Evolutionary conservation across 2,797 vertebrate species (phyloP).

Genomic region (Paramormyrops hopkinsi): DNA sequence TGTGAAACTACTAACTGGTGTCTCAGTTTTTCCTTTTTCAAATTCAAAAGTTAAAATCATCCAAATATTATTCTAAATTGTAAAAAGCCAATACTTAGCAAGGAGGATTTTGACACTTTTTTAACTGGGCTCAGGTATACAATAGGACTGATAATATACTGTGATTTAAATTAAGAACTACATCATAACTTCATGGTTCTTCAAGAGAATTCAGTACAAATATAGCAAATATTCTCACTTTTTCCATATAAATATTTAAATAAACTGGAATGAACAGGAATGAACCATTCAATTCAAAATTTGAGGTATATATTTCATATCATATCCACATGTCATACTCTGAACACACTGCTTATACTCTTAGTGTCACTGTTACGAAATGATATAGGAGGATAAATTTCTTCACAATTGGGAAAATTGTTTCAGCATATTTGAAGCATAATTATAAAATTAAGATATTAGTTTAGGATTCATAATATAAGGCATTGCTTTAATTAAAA

Average conservation of each 20-base stretch:
- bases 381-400: conserved; percentile 10
- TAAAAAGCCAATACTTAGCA: background rate
- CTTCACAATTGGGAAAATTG: background rate
- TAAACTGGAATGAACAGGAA: conserved; percentile 19
- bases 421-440: background rate
- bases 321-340: conserved; percentile 8
- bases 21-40: conserved; percentile 2
- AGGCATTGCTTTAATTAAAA: conserved; percentile 29
- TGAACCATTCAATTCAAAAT: conserved; percentile 20
- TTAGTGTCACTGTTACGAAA: conserved; percentile 12
- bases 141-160: background rate
- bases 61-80: background rate
- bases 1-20: background rate
- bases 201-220: conserved; percentile 17
- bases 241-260: conserved; percentile 6
- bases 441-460: conserved; percentile 33
- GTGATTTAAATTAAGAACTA: background rate
- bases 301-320: conserved; percentile 25
- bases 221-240: conserved; percentile 17
- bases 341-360: conserved; percentile 20
- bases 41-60: background rate
- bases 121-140: background rate
- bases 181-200: background rate
- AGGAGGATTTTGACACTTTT: background rate
- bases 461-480: conserved; percentile 25